A percentile compares a stretch with the other conserved stretches of the same genome.
Conservation (phyloP, 2,797 vertebrate genomes). For the Mionectes olivaceus region DNA sequence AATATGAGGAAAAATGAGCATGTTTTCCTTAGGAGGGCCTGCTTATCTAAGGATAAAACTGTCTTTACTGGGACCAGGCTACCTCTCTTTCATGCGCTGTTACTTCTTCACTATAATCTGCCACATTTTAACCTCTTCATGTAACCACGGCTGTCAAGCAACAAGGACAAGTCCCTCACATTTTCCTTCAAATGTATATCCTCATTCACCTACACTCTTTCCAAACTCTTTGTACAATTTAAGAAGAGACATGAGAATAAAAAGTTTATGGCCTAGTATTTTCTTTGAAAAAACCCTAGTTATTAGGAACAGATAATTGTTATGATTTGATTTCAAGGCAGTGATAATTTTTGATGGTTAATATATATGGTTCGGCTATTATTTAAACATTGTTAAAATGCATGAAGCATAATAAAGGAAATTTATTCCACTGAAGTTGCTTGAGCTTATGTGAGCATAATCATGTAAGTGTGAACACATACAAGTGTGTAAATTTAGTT, state of each 20-base stretch:
- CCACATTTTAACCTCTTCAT: not conserved
- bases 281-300: not conserved
- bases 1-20: not conserved
- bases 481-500: not conserved
- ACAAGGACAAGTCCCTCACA: fast-evolving
- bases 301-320: not conserved
- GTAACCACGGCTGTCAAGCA: not conserved
- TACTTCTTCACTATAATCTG: not conserved
- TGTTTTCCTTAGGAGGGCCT: not conserved
- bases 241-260: not conserved
- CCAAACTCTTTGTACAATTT: not conserved
- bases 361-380: not conserved
- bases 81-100: not conserved
- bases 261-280: not conserved
- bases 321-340: not conserved
- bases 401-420: not conserved
- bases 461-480: not conserved
- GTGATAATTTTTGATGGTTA: not conserved
- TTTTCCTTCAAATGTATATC: not conserved
- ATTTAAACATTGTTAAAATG: slow-evolving; percentile 5
- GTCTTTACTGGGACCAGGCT: not conserved
- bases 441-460: not conserved
- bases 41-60: not conserved
- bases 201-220: not conserved
- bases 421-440: not conserved